Evolutionary conservation across 2,888 invertebrate species (phyloP).

Genomic region (Melieria omissa): DNA sequence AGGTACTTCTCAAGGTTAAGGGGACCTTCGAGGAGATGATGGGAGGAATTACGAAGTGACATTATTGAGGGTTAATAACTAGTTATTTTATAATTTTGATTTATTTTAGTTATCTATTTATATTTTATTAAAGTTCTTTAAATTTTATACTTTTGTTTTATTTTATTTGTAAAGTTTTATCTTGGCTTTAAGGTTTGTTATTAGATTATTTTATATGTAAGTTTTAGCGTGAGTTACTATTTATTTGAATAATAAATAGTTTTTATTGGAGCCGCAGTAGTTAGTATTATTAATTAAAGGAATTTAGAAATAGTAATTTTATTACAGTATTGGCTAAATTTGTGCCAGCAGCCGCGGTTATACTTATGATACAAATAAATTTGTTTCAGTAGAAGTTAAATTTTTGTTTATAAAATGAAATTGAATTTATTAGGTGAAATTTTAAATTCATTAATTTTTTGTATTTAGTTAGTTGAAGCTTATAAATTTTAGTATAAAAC

Average conservation of each 20-base stretch:
- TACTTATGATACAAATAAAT: constrained; percentile 72
- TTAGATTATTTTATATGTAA: constrained; percentile 71
- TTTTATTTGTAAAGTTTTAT: constrained; percentile 50
- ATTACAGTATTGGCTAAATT: constrained; percentile 71
- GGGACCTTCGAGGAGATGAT: too few species aligned
- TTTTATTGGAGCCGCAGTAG: constrained; percentile 64
- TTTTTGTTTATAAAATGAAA: constrained; percentile 73
- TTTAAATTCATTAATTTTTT: constrained; percentile 58
- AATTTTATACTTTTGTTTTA: constrained; percentile 32
- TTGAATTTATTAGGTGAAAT: constrained; percentile 68
- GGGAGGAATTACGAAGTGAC: not conserved
- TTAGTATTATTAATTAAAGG: constrained; percentile 71
- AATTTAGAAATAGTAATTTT: constrained; percentile 73
- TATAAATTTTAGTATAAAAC: constrained; percentile 71
- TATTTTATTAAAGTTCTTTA: constrained; percentile 27
- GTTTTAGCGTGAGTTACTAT: constrained; percentile 67
- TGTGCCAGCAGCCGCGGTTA: constrained; percentile 78
- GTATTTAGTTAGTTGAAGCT: constrained; percentile 71
- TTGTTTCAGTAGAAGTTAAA: constrained; percentile 67
- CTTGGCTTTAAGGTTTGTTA: constrained; percentile 54
- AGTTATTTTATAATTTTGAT: constrained; percentile 1
- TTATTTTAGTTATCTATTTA: not conserved
- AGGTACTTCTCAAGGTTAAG: not conserved
- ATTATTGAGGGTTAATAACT: constrained; percentile 9
- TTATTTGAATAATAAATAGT: constrained; percentile 67